Evolutionary conservation across 2,888 invertebrate species (phyloP).

Genomic region (Diarsia brunnea): DNA sequence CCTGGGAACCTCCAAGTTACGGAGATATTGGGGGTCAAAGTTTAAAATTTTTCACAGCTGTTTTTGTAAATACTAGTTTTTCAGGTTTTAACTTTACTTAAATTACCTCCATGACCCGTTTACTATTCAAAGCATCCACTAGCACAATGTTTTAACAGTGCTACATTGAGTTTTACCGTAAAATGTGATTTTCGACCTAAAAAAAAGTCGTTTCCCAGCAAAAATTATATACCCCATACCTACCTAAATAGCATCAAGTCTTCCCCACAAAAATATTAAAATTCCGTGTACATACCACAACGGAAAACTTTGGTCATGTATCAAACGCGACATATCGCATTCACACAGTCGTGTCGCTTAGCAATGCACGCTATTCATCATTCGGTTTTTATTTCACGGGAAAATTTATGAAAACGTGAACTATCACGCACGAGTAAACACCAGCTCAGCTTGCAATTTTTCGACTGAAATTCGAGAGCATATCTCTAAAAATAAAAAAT

Average conservation of each 20-base stretch:
- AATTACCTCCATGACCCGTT: no score
- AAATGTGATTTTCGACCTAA: no score
- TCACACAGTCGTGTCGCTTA: slow-evolving; percentile 23
- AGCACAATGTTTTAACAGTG: no score
- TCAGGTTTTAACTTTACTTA: no score
- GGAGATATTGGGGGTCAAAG: no score
- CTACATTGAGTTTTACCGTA: no score
- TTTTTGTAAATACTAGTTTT: no score
- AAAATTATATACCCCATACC: no score
- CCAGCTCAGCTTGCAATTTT: slow-evolving; percentile 29
- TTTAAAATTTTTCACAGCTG: no score
- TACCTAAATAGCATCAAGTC: not conserved
- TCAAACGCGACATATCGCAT: slow-evolving; percentile 26
- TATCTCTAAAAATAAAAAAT: not conserved
- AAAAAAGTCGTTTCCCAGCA: no score
- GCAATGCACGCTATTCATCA: slow-evolving; percentile 45
- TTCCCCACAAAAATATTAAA: not conserved
- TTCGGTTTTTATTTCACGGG: slow-evolving; percentile 38
- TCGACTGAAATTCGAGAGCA: slow-evolving; percentile 8
- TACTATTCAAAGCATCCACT: no score
- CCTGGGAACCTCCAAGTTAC: no score
- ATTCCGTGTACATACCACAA: not conserved
- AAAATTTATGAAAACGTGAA: slow-evolving; percentile 33
- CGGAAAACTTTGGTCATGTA: not conserved
- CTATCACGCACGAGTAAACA: not conserved